Conservation (phyloP, 2,797 vertebrate genomes). For the Brotula barbata region DNA sequence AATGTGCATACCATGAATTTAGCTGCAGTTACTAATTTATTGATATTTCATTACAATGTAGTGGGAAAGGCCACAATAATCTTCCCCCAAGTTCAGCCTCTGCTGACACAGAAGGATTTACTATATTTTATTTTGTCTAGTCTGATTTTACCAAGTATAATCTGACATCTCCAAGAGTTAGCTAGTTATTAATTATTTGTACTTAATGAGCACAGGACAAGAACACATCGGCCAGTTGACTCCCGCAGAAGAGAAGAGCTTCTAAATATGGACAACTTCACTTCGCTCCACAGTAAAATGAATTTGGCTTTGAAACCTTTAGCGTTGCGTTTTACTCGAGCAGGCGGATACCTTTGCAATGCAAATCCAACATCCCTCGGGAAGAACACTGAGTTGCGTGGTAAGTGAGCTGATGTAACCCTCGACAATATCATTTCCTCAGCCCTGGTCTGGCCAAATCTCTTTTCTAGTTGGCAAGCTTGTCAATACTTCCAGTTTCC, state of each 20-base stretch:
- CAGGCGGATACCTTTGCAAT: conserved; percentile 32
- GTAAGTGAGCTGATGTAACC: conserved; percentile 59
- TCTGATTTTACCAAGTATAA: not conserved
- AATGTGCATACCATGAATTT: not conserved
- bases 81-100: not conserved
- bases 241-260: conserved; percentile 26
- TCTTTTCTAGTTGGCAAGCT: conserved; percentile 59
- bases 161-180: not conserved
- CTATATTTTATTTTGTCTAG: not conserved
- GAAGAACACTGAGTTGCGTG: conserved; percentile 29
- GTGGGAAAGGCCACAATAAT: not conserved
- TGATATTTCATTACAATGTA: not conserved
- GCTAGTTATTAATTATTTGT: no score
- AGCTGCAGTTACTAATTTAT: not conserved
- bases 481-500: conserved; percentile 64
- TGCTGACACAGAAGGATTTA: not conserved
- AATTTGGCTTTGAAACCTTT: conserved; percentile 50
- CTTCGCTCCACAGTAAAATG: conserved; percentile 14
- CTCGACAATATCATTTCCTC: conserved; percentile 63
- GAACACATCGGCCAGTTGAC: conserved; percentile 20
- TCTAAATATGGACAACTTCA: conserved; percentile 18
- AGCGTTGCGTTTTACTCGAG: conserved; percentile 27
- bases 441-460: conserved; percentile 57
- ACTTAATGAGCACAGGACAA: conserved; percentile 19
- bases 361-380: conserved; percentile 48